A percentile compares a stretch with the other conserved stretches of the same genome.
Conservation (phyloP, 2,113 vertebrate genomes). For the Sander vitreus region DNA sequence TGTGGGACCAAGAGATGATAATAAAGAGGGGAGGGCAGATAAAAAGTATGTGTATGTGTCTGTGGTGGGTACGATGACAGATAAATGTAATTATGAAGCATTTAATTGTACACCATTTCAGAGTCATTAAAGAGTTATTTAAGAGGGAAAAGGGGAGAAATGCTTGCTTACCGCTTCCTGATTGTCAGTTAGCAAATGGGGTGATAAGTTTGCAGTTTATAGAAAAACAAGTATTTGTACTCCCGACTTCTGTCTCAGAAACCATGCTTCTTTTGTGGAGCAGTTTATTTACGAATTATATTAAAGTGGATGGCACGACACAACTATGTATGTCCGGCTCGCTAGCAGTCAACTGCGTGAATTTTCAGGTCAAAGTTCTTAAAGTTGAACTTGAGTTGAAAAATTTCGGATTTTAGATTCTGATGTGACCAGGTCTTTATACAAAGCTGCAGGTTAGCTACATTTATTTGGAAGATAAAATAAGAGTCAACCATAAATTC, state of each 20-base stretch:
- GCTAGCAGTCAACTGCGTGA: not conserved
- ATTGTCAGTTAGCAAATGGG: not conserved
- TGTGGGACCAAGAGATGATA: slow-evolving; percentile 49
- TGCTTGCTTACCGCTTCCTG: not conserved
- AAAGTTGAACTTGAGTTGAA: no score
- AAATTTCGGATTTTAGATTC: not conserved
- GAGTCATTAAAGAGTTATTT: no score
- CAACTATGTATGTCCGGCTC: not conserved
- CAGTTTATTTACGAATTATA: not conserved
- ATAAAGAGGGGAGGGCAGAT: slow-evolving; percentile 46
- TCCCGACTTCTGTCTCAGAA: not conserved
- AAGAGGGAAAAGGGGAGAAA: not conserved
- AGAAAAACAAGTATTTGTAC: not conserved
- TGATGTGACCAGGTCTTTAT: not conserved
- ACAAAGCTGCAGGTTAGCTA: not conserved
- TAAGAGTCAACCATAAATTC: not conserved
- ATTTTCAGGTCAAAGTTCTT: not conserved
- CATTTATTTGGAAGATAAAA: not conserved
- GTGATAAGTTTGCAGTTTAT: not conserved
- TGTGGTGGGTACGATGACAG: not conserved
- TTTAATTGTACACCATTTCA: not conserved
- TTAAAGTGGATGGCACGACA: not conserved
- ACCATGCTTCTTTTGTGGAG: not conserved
- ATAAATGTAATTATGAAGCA: slow-evolving; percentile 22
- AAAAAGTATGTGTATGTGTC: slow-evolving; percentile 6